These are phyloP conservation scores for Napeogenes sylphis DNA, from an alignment of 2,888 invertebrate species.

Conservation along the genomic window DNA sequence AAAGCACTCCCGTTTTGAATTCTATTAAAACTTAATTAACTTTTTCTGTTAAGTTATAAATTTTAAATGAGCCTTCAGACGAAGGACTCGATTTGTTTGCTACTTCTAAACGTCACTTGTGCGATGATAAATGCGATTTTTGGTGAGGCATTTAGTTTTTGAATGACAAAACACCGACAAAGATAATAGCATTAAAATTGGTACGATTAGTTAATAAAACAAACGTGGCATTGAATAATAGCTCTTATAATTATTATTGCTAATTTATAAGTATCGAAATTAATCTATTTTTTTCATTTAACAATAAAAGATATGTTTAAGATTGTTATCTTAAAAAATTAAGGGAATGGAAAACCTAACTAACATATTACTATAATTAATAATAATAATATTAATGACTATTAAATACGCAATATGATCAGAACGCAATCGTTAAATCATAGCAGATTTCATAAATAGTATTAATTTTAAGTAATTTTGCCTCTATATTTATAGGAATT, in stretches of 20 bases:
- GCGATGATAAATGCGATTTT: slow-evolving; percentile 72
- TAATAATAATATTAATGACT: no score
- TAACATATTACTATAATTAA: no score
- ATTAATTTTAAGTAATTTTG: slow-evolving; percentile 28
- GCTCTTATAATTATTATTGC: not conserved
- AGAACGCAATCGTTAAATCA: not conserved
- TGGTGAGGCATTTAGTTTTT: slow-evolving; percentile 64
- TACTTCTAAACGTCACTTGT: slow-evolving; percentile 75
- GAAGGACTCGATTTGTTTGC: slow-evolving; percentile 74
- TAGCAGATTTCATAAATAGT: slow-evolving; percentile 7
- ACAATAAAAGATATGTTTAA: no score
- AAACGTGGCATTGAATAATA: slow-evolving; percentile 23
- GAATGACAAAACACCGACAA: slow-evolving; percentile 59
- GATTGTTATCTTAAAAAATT: no score
- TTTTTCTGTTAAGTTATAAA: slow-evolving; percentile 68
- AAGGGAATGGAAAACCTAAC: no score
- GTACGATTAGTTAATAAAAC: slow-evolving; percentile 19
- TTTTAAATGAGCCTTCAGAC: slow-evolving; percentile 64
- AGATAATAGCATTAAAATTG: slow-evolving; percentile 41
- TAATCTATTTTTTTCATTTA: not conserved
- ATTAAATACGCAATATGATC: no score
- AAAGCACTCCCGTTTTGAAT: slow-evolving; percentile 72
- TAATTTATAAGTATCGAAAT: not conserved
- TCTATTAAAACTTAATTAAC: slow-evolving; percentile 79
- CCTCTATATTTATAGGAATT: slow-evolving; percentile 45